These are phyloP conservation scores for Saxicola maurus DNA, from an alignment of 2,797 vertebrate species.

Conservation along the genomic window DNA sequence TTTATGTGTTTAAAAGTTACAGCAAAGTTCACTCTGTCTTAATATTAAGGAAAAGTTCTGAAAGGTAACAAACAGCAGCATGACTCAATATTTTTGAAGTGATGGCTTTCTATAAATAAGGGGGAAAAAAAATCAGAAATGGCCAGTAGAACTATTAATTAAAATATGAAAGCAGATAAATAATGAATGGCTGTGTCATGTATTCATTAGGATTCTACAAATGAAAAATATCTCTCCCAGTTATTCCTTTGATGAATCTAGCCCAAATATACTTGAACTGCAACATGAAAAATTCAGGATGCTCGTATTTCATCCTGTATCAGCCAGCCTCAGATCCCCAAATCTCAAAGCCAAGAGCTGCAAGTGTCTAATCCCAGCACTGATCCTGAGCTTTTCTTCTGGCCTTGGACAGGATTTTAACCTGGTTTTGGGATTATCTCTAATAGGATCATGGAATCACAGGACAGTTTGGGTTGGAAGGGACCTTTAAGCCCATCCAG, in stretches of 20 bases:
- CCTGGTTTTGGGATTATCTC: not conserved
- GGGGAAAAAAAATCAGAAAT: not conserved
- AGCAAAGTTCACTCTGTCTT: not conserved
- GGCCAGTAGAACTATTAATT: slow-evolving; percentile 38
- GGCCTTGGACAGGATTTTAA: not conserved
- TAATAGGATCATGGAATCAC: not conserved
- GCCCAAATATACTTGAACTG: slow-evolving; percentile 60
- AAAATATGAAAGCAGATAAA: slow-evolving; percentile 41
- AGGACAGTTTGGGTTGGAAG: not conserved
- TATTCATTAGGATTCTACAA: slow-evolving; percentile 56
- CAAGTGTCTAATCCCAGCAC: not conserved
- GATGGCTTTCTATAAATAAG: slow-evolving; percentile 21
- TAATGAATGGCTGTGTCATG: slow-evolving; percentile 29
- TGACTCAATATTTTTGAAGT: not conserved
- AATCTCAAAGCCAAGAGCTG: not conserved
- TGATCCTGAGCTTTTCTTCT: not conserved
- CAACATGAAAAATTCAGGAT: slow-evolving; percentile 54
- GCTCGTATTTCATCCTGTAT: slow-evolving; percentile 37
- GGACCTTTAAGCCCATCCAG: too few species aligned
- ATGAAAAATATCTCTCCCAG: slow-evolving; percentile 51
- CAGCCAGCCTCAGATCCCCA: slow-evolving; percentile 2
- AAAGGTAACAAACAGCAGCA: not conserved
- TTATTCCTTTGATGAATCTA: slow-evolving; percentile 62
- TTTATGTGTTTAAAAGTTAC: not conserved
- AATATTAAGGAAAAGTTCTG: not conserved